Conservation (phyloP, 2,888 invertebrate species). For the Meteorus colon region DNA sequence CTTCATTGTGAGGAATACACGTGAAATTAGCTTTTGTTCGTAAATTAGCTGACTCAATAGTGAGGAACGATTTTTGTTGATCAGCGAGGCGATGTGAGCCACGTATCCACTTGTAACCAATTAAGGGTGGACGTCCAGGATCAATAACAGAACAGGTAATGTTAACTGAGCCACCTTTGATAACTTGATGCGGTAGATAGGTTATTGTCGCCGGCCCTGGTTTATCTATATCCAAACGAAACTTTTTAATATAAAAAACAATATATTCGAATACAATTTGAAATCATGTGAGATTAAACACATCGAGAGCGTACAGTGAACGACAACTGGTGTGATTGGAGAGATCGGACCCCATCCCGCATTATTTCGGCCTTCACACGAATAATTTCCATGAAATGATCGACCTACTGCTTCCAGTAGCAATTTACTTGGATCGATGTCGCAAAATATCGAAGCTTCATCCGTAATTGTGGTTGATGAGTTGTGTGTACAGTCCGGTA, state of each 20-base stretch:
- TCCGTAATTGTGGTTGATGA: slow-evolving; percentile 52
- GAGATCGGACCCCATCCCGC: slow-evolving; percentile 92
- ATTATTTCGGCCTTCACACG: slow-evolving; percentile 91
- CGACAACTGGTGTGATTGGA: slow-evolving; percentile 84
- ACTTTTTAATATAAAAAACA: background rate
- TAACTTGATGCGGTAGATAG: slow-evolving; percentile 83
- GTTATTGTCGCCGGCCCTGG: slow-evolving; percentile 87
- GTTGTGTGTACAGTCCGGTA: slow-evolving; percentile 85
- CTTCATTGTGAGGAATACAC: slow-evolving; percentile 89
- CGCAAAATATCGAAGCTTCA: slow-evolving; percentile 79
- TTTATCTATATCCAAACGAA: slow-evolving; percentile 77
- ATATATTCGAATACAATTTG: background rate
- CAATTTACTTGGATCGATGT: slow-evolving; percentile 90
- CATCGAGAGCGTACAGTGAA: slow-evolving; percentile 80
- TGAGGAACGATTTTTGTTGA: slow-evolving; percentile 84
- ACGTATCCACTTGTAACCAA: slow-evolving; percentile 86
- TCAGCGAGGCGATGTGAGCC: slow-evolving; percentile 85
- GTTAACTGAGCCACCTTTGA: slow-evolving; percentile 88
- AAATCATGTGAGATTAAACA: background rate
- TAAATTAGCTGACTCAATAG: slow-evolving; percentile 87
- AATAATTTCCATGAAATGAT: slow-evolving; percentile 94
- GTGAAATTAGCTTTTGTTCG: slow-evolving; percentile 92
- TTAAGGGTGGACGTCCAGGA: slow-evolving; percentile 85
- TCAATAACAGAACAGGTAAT: slow-evolving; percentile 89
- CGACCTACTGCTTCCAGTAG: slow-evolving; percentile 89